Conservation (phyloP, 2,113 vertebrate genomes). For the Casuarius casuarius region DNA sequence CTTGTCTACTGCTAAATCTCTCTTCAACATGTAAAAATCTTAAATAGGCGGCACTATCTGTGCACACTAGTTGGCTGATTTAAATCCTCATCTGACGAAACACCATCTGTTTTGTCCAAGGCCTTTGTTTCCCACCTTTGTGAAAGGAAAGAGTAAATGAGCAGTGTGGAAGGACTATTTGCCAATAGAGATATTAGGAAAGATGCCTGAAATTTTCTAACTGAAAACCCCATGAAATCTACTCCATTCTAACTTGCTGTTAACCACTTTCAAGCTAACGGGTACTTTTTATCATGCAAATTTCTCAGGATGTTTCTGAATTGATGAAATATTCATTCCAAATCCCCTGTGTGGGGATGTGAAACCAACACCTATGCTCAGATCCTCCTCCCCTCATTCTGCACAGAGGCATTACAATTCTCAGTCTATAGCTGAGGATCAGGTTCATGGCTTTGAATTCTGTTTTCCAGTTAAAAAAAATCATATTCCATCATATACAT, state of each 20-base stretch:
- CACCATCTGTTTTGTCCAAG: neutral
- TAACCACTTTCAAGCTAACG: neutral
- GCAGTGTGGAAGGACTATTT: neutral
- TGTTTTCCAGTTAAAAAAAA: neutral
- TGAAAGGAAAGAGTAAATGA: neutral
- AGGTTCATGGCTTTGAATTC: neutral
- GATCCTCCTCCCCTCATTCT: neutral
- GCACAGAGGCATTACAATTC: neutral
- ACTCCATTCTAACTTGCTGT: neutral
- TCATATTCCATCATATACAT: neutral
- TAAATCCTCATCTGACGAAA: neutral
- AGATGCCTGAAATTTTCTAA: neutral
- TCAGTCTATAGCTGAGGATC: neutral
- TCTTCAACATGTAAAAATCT: neutral
- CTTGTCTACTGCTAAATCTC: neutral
- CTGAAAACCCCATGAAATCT: neutral
- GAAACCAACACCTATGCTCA: neutral
- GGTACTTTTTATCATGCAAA: neutral
- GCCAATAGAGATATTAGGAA: neutral
- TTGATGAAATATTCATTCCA: conserved; percentile 1
- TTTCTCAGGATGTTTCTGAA: conserved; percentile 1
- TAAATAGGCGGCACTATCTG: neutral
- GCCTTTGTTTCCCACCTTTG: neutral
- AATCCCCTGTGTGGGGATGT: neutral
- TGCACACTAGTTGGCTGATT: neutral